These are phyloP conservation scores for Ormyrus rosae DNA, from an alignment of 2,888 invertebrate genomes.

Conservation along the genomic window DNA sequence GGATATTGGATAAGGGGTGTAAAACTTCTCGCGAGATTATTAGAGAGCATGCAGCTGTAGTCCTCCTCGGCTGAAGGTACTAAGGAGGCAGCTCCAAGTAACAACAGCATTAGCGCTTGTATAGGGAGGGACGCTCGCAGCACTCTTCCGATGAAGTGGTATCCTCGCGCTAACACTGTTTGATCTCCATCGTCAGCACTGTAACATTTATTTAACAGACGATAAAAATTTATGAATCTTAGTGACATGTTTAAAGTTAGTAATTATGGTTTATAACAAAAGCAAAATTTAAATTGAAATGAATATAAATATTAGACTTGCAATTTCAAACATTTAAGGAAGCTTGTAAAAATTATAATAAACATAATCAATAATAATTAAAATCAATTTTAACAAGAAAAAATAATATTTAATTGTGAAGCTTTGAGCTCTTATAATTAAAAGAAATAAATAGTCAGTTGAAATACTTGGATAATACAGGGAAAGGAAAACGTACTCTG, in stretches of 20 bases:
- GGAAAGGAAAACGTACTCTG: slow-evolving; percentile 71
- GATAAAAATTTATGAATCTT: no score
- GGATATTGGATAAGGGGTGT: slow-evolving; percentile 94
- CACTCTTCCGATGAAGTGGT: slow-evolving; percentile 92
- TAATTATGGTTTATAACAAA: no score
- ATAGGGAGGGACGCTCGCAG: slow-evolving; percentile 94
- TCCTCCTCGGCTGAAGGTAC: slow-evolving; percentile 93
- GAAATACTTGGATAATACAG: slow-evolving; percentile 47
- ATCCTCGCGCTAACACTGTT: slow-evolving; percentile 84
- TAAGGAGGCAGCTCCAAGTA: slow-evolving; percentile 94
- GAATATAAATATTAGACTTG: no score
- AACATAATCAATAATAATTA: no score
- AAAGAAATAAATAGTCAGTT: slow-evolving; percentile 3
- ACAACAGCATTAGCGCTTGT: slow-evolving; percentile 93
- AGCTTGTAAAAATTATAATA: neutral
- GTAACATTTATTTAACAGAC: slow-evolving; percentile 63
- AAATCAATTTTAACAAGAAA: no score
- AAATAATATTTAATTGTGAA: no score
- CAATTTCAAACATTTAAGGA: neutral
- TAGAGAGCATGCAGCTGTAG: slow-evolving; percentile 89
- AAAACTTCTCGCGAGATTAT: slow-evolving; percentile 88
- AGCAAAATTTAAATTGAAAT: no score
- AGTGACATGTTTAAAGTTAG: no score
- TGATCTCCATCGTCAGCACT: slow-evolving; percentile 78
- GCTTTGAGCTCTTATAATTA: neutral